Conservation (phyloP, 92 coral and sea anemone species). For the Hydrozoanthus gracilis region DNA sequence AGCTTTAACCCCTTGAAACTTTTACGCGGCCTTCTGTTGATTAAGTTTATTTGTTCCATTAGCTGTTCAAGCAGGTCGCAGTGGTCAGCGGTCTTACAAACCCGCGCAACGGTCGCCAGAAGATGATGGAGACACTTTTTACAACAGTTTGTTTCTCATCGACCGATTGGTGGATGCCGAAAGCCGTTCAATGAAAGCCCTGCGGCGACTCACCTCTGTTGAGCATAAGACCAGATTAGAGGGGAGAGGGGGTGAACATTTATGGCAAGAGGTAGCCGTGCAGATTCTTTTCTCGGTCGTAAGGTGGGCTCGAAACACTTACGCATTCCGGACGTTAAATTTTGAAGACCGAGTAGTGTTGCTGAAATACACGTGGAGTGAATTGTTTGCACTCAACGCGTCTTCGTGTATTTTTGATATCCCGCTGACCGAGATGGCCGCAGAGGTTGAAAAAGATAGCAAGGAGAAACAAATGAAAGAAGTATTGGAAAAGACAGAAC, state of each 20-base stretch:
- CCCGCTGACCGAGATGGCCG: slow-evolving; percentile 67
- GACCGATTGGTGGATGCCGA: slow-evolving; percentile 40
- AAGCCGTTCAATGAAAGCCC: slow-evolving; percentile 20
- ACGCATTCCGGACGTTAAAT: slow-evolving; percentile 73
- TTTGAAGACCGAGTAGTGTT: slow-evolving; percentile 76
- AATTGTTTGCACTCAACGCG: slow-evolving; percentile 68
- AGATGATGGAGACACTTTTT: slow-evolving; percentile 23
- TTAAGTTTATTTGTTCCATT: not conserved
- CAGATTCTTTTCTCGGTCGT: slow-evolving; percentile 55
- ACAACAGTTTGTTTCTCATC: slow-evolving; percentile 32
- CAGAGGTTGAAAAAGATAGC: slow-evolving; percentile 48
- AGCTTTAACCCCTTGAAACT: too few relatives aligned
- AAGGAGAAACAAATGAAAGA: slow-evolving; percentile 49
- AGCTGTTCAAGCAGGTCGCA: slow-evolving; percentile 48
- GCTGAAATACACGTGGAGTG: slow-evolving; percentile 76
- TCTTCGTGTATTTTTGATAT: slow-evolving; percentile 72
- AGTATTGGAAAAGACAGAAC: slow-evolving; percentile 42
- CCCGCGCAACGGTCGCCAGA: not conserved
- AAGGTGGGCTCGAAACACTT: slow-evolving; percentile 74
- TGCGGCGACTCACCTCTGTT: slow-evolving; percentile 9
- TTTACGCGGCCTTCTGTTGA: too few relatives aligned
- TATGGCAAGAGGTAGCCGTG: slow-evolving; percentile 38
- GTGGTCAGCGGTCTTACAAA: not conserved
- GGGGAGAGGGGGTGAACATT: not conserved
- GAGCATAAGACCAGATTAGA: not conserved